These are phyloP conservation scores for Gila robusta DNA, from an alignment of 2,797 vertebrate genomes.

Conservation along the genomic window DNA sequence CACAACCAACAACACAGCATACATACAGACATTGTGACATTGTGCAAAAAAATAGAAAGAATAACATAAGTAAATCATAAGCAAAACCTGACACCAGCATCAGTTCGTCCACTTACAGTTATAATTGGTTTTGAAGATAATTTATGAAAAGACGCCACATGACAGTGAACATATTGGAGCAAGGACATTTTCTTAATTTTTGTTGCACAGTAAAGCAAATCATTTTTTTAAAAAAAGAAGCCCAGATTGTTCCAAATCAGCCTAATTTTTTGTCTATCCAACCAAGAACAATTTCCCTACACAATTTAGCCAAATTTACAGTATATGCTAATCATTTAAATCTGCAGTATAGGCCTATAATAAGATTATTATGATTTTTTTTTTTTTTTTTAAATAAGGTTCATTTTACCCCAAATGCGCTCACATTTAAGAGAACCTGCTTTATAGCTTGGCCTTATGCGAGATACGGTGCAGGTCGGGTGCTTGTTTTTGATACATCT, in stretches of 20 bases:
- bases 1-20: too few species aligned
- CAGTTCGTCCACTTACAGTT: too few species aligned
- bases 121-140: too few species aligned
- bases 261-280: neutral
- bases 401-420: neutral
- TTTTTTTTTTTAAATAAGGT: neutral
- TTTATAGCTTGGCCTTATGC: slow-evolving; percentile 47
- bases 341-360: neutral
- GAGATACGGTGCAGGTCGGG: slow-evolving; percentile 34
- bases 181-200: neutral
- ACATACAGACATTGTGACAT: too few species aligned
- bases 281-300: neutral
- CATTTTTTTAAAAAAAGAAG: too few species aligned
- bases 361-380: neutral
- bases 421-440: neutral
- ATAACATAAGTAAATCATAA: too few species aligned
- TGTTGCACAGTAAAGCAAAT: neutral
- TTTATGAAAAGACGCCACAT: too few species aligned
- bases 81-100: too few species aligned
- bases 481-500: slow-evolving; percentile 77
- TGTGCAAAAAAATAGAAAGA: too few species aligned
- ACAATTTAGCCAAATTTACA: neutral
- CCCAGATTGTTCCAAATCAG: neutral
- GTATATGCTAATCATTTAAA: neutral
- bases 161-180: neutral